phyloP scores from a whole-genome alignment of 2,888 invertebrate genomes.

The Luperina nickerlii region DNA sequence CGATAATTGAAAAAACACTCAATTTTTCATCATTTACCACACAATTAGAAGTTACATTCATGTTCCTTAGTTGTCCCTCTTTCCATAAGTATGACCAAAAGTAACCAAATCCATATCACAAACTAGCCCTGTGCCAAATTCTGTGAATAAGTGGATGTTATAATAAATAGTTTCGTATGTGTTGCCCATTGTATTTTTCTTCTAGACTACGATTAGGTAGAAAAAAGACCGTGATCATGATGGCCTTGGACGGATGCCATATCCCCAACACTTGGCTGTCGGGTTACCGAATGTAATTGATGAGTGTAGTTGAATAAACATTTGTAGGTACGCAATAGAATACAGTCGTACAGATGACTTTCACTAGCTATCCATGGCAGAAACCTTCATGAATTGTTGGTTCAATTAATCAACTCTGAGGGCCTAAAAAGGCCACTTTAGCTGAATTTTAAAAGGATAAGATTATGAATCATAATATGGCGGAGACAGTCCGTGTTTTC shows the following conservation, averaged over 20 bases:
- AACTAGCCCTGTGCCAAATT: not conserved
- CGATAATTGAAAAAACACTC: not conserved
- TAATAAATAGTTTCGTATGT: not conserved
- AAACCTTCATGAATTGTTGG: not conserved
- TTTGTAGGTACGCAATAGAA: not conserved
- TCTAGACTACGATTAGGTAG: not conserved
- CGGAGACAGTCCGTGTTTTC: too few relatives aligned
- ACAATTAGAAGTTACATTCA: too few relatives aligned
- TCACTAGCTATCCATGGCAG: not conserved
- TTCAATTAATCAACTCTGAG: not conserved
- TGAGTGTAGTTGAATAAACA: not conserved
- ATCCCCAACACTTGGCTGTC: conserved; percentile 17
- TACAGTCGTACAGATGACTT: not conserved
- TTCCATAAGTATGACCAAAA: too few relatives aligned
- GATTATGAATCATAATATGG: too few relatives aligned
- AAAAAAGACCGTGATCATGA: not conserved
- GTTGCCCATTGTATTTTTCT: not conserved
- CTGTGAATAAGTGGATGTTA: not conserved
- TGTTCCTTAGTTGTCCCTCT: not conserved
- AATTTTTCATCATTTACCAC: not conserved
- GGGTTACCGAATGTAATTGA: conserved; percentile 15
- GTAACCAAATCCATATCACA: not conserved
- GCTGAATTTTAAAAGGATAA: too few relatives aligned
- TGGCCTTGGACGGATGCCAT: conserved; percentile 32
- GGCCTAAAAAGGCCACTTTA: too few relatives aligned